Conservation (phyloP, 2,888 invertebrate species). For the Micropterix aruncella region DNA sequence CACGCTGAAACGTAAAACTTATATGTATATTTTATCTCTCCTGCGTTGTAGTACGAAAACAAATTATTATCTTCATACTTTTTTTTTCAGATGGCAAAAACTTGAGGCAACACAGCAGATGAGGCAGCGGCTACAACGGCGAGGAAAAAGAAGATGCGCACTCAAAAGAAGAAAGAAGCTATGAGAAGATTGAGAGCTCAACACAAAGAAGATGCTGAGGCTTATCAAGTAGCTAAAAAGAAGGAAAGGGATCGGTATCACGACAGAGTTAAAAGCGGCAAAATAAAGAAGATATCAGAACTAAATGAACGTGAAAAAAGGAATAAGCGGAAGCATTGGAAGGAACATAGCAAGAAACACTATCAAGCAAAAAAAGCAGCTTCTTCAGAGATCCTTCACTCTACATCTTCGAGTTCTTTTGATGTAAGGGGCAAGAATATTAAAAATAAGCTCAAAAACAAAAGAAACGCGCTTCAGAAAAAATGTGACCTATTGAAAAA, state of each 20-base stretch:
- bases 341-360: neutral
- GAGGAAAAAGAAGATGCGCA: neutral
- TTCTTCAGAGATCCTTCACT: neutral
- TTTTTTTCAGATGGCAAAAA: neutral
- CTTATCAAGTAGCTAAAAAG: neutral
- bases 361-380: neutral
- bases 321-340: neutral
- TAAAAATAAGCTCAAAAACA: too few relatives aligned
- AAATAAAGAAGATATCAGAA: constrained; percentile 1
- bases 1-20: too few relatives aligned
- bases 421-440: neutral
- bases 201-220: neutral
- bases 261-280: neutral
- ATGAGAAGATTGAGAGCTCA: neutral
- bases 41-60: neutral
- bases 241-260: neutral
- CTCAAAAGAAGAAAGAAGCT: constrained; percentile 1
- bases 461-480: neutral
- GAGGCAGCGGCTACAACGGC: constrained; percentile 1
- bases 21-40: neutral
- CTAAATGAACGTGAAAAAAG: constrained; percentile 1
- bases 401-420: neutral
- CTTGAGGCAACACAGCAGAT: neutral
- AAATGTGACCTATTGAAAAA: neutral
- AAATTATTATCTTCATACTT: constrained; percentile 1